These are phyloP conservation scores for Phycodurus eques DNA, from an alignment of 2,113 vertebrate species.

Conservation along the genomic window DNA sequence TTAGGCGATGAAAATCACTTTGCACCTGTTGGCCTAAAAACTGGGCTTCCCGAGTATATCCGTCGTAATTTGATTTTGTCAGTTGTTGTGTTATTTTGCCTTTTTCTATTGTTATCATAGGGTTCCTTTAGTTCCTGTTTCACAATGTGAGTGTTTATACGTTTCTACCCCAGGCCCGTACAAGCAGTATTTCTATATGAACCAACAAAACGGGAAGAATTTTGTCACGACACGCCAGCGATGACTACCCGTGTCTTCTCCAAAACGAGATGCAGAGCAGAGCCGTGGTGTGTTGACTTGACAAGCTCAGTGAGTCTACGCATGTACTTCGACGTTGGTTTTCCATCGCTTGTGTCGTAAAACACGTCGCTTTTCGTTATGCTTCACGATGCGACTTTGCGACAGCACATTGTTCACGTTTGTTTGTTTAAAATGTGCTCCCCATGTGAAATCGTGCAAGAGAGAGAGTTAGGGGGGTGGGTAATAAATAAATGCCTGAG, in stretches of 20 bases:
- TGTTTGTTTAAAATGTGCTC: not conserved
- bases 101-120: not conserved
- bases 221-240: slow-evolving; percentile 25
- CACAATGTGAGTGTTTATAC: not conserved
- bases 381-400: not conserved
- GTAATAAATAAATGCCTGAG: slow-evolving; percentile 11
- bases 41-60: slow-evolving; percentile 33
- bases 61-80: slow-evolving; percentile 13
- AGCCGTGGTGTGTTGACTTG: slow-evolving; percentile 20
- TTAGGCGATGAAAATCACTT: slow-evolving; percentile 26
- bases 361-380: not conserved
- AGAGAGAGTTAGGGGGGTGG: not conserved
- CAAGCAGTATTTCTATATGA: slow-evolving; percentile 7
- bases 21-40: slow-evolving; percentile 70
- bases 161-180: not conserved
- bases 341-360: not conserved
- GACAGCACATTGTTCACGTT: not conserved
- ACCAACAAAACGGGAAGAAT: slow-evolving; percentile 14
- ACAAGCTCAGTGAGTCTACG: slow-evolving; percentile 5
- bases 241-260: slow-evolving; percentile 8
- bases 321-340: not conserved
- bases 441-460: not conserved
- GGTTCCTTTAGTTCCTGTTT: not conserved
- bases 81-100: slow-evolving; percentile 4
- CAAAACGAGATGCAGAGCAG: slow-evolving; percentile 35